phyloP scores from a whole-genome alignment of 2,888 invertebrate species.

The Thymelicus lineola region DNA sequence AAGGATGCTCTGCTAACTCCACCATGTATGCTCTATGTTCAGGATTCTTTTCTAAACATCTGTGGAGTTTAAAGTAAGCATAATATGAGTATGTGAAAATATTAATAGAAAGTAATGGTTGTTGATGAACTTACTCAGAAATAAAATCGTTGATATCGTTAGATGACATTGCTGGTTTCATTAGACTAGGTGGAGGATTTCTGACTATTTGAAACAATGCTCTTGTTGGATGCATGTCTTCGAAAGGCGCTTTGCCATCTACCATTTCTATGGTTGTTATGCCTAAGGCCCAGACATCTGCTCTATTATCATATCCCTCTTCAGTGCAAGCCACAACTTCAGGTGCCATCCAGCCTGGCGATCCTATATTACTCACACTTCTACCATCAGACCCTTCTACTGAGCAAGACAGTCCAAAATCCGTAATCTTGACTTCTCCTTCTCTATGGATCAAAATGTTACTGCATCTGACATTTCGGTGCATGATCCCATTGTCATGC shows the following conservation, averaged over 20 bases:
- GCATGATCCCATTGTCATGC: conserved; percentile 94
- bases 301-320: conserved; percentile 91
- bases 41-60: conserved; percentile 94
- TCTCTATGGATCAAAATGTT: conserved; percentile 94
- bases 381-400: conserved; percentile 89
- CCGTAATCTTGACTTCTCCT: conserved; percentile 94
- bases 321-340: conserved; percentile 89
- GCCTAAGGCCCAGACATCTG: conserved; percentile 96
- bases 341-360: conserved; percentile 98
- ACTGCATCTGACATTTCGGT: conserved; percentile 94
- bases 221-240: conserved; percentile 95
- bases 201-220: conserved; percentile 95
- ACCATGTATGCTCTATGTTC: conserved; percentile 93
- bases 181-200: conserved; percentile 95
- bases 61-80: conserved; percentile 75
- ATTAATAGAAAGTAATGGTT: not conserved
- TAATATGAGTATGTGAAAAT: not conserved
- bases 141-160: conserved; percentile 95
- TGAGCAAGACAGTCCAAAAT: conserved; percentile 92
- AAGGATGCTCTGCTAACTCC: conserved; percentile 94
- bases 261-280: conserved; percentile 96
- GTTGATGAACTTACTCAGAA: conserved; percentile 86
- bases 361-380: conserved; percentile 90
- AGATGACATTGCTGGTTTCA: conserved; percentile 92
- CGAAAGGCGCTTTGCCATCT: conserved; percentile 93